Evolutionary conservation across 2,113 vertebrate species (phyloP), one percentile per base, ranked within the genome.

Genomic region (Sinocyclocheilus rhinocerous): DNA sequence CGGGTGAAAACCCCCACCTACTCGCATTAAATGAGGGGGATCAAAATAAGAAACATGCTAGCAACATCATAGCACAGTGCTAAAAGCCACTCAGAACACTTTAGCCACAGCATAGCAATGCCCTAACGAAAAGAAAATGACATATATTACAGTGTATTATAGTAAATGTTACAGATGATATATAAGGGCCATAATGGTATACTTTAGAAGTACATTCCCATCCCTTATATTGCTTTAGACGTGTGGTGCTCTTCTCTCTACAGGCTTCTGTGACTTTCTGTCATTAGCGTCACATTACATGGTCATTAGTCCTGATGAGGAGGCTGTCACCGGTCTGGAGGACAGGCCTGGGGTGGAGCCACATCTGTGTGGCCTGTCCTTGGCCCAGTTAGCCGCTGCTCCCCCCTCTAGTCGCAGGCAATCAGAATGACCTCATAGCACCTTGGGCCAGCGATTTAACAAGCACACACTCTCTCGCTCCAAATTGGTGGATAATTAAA

Each of bases 211-310:
- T 61, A n/a, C 57, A n/a, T 61, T 61, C 57, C 57, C 57, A 55
- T 55, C 52, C 16, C 52, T 55, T 55, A 55, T 55, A 2, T 55
- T 55, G 16, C 18, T 20, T 6, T 55, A n/a, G 18, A 22, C 0
- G 0, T 48, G 26, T 77, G 57, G 39, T n/a, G 57, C 57, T 48
- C 36, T 57, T 73, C 67, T 63, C 52, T 61, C 22, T 48, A 26
- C 69, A 61, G 29, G n/a, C 72, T 85, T 59, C 72, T 24, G 59
- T 50, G 42, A 75, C 22, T 48, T 76, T 48, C 72, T 76, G n/a
- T 75, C 24, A 73, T 80, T 73, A 84, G 76, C 63, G 52, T 87
- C 82, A 80, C 15, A 63, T 79, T 73, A 84, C 36, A 84, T 87
- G 55, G 67, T 81, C 76, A 87, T 85, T 84, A 84, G 67, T 45